These are phyloP conservation scores for Epsilonema sp. DNA, from an alignment of 2,888 invertebrate species.

Conservation along the genomic window DNA sequence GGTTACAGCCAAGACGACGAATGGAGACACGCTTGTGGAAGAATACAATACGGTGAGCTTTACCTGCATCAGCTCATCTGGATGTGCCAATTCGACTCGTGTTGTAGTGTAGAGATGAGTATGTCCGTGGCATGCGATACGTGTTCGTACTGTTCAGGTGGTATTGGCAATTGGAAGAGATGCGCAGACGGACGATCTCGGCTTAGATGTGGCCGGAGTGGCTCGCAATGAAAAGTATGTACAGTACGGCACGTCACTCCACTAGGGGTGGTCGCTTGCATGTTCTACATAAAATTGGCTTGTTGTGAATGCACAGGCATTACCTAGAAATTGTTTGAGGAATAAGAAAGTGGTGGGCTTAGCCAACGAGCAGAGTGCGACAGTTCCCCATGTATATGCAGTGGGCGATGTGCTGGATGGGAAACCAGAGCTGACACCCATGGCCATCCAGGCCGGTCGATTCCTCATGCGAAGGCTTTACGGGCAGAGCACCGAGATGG, in stretches of 20 bases:
- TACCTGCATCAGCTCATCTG: not conserved
- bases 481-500: conserved; percentile 12
- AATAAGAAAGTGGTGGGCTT: conserved; percentile 26
- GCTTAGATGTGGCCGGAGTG: conserved; percentile 51
- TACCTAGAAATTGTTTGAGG: conserved; percentile 20
- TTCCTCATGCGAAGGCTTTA: conserved; percentile 47
- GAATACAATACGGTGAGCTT: conserved; percentile 39
- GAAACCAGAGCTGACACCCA: conserved; percentile 76
- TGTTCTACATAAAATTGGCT: not conserved
- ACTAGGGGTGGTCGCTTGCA: not conserved
- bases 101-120: not conserved
- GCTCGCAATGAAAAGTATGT: conserved; percentile 35
- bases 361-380: conserved; percentile 43
- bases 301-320: too few species aligned
- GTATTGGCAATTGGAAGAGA: conserved; percentile 41
- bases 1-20: conserved; percentile 27
- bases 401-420: conserved; percentile 60
- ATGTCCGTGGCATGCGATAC: not conserved
- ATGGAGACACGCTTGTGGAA: conserved; percentile 26
- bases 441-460: conserved; percentile 73
- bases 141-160: conserved; percentile 28
- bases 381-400: conserved; percentile 62
- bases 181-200: conserved; percentile 37
- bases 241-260: not conserved
- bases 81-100: too few species aligned